Conservation (phyloP, 2,113 vertebrate species). For the Campylomormyrus numenius region DNA sequence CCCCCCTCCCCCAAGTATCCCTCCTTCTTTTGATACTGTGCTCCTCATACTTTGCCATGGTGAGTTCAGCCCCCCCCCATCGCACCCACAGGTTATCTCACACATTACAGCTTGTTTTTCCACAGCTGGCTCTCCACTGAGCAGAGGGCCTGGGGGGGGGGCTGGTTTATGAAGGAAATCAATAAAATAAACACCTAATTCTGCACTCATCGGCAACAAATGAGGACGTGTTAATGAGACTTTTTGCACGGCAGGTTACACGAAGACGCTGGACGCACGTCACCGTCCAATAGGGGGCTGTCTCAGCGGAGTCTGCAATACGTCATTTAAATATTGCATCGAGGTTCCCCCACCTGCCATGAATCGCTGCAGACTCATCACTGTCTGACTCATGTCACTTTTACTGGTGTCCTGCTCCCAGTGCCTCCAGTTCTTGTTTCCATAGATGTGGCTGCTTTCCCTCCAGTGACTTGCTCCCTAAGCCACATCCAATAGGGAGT, state of each 20-base stretch:
- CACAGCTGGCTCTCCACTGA: not conserved
- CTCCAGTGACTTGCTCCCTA: not conserved
- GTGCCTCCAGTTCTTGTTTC: not conserved
- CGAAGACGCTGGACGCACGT: not conserved
- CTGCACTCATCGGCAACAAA: constrained; percentile 11
- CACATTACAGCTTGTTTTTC: not conserved
- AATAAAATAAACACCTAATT: constrained; percentile 26
- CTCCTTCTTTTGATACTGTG: not conserved
- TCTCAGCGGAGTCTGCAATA: not conserved
- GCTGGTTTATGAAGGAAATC: constrained; percentile 14
- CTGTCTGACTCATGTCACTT: not conserved
- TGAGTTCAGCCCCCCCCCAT: not conserved
- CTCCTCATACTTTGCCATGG: not conserved
- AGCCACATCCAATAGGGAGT: not conserved
- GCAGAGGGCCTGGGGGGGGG: not conserved
- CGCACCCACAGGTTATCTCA: not conserved
- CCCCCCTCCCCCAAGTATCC: not conserved
- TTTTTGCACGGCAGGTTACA: constrained; percentile 1
- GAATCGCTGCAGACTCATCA: not conserved
- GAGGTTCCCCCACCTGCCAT: not conserved
- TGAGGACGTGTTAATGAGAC: constrained; percentile 22
- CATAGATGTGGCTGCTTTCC: not conserved
- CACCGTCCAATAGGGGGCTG: not conserved
- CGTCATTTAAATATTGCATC: not conserved
- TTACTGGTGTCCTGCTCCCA: not conserved